Evolutionary conservation across 1,140 invertebrate species (phyloP).

Genomic region (Temnothorax curvispinosus): DNA sequence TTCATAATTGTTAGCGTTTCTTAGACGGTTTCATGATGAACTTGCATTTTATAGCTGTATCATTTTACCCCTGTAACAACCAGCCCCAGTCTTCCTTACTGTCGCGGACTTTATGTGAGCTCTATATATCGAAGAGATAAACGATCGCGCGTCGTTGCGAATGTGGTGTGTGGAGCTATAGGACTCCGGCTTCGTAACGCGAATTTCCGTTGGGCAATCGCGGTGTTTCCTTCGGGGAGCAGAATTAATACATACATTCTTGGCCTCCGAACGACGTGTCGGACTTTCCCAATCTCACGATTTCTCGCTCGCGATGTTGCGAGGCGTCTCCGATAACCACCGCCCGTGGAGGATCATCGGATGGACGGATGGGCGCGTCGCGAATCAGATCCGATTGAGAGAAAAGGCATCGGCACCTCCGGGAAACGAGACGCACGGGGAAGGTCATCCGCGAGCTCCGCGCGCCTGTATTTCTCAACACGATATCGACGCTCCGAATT

Average conservation of each 20-base stretch:
- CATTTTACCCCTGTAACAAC: no score
- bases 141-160: background rate
- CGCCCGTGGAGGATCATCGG: slow-evolving; percentile 23
- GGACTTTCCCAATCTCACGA: slow-evolving; percentile 38
- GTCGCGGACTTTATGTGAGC: background rate
- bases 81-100: background rate
- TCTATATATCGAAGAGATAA: background rate
- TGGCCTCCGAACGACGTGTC: slow-evolving; percentile 3
- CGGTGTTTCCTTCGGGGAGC: slow-evolving; percentile 1
- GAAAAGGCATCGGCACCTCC: slow-evolving; percentile 7
- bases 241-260: slow-evolving; percentile 19
- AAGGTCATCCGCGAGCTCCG: slow-evolving; percentile 18
- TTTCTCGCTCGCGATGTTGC: slow-evolving; percentile 34
- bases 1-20: no score
- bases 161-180: background rate
- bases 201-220: slow-evolving; percentile 13
- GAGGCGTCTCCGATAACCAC: slow-evolving; percentile 29
- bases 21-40: no score
- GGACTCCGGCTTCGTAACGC: slow-evolving; percentile 1
- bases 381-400: slow-evolving; percentile 24
- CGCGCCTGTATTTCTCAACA: background rate
- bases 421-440: slow-evolving; percentile 20
- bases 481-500: slow-evolving; percentile 28
- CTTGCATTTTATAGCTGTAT: no score
- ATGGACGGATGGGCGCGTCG: slow-evolving; percentile 3